Base-by-base conservation (phyloP, 2,888 invertebrate species). In the Drosophila infuscata region DNA sequence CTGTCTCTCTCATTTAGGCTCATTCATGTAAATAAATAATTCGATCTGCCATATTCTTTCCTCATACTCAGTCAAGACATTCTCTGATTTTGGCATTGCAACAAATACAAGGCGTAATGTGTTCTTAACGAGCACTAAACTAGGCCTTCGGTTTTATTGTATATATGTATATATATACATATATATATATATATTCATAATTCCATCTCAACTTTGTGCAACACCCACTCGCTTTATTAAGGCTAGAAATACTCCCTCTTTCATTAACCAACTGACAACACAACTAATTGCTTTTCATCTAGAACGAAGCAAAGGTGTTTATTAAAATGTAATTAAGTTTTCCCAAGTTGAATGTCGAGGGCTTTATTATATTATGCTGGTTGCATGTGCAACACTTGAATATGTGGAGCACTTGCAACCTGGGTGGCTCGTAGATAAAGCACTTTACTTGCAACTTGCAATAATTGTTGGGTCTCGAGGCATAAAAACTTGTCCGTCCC, bases 401-500 rank as follows among this genome's bases (percentile, higher is more conserved):
- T 38, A 74, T 74, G 57, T 70, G 51, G 36, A 62, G 61, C 51
- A 58, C 30, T 70, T 51, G 29, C 52, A 32, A 9, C 57, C 17
- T 66, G 60, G 57, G 56, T 69, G 76, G 59, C 62, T 67, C 52
- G 20, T 54, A 54, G 52, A 77, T 54, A 63, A 79, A 75, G 76
- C 46, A 61, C 58, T 76, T 74, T 76, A 54, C 58, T 25, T 29
- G 66, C 53, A 81, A 79, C 33, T 69, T 68, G 65, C 68, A 68
- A 73, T 73, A 63, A 81, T 81, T 78, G 76, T 56, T 68, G 56
- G 29, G 36, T 30, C 35, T 54, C 17, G 25, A 29, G 54, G 54
- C 54, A 54, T 56, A 60, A 69, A 74, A 58, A 54, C 20, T 84
- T 84, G 66, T 70, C 66, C 58, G 71, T 79, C 76, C 79, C 63